Base-by-base conservation (phyloP, 2,888 invertebrate species). In the Pseudococcus longispinus region DNA sequence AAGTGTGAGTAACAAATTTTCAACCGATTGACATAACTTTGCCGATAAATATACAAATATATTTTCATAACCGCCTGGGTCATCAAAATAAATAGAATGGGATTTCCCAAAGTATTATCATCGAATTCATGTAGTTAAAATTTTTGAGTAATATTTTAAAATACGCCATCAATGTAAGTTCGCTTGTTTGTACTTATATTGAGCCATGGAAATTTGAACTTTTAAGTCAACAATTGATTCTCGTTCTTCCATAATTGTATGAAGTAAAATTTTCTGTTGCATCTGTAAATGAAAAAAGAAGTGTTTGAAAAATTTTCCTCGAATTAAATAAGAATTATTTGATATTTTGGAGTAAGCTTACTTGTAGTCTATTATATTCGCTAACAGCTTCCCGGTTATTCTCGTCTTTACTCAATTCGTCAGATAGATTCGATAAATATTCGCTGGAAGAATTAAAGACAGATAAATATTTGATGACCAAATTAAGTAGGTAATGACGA, bases 231-330 rank as follows among this genome's bases (percentile, higher is more conserved):
- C 93, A 90, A 94, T 94, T 26, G 94, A 94, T 83, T 94, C 93
- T 89, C 93, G 92, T 89, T 95, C 95, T 90, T 94, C 94, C 89
- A 94, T 94, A 89, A 95, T 94, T 90, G 94, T 94, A 89, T 93
- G 93, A 84, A 94, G 93, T 83, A 95, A 91, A 92, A 93, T 89
- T 92, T 92, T 90, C 94, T 93, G 90, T 94, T 95, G 90, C 91
- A 89, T 88, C 88, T 85, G 85, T 85, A 74, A 84, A 80, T 0
- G 60, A 90, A 0, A 77, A 42, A 37, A 20, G n/a, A n/a, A n/a
- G n/a, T n/a, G n/a, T n/a, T n/a, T n/a, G n/a, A n/a, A n/a, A n/a
- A n/a, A n/a, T n/a, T n/a, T n/a, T n/a, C n/a, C n/a, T n/a, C n/a
- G n/a, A n/a, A n/a, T n/a, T n/a, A n/a, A n/a, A n/a, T 42, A 20